phyloP scores from a whole-genome alignment of 2,113 vertebrate species.

The Neodon shergylaensis region DNA sequence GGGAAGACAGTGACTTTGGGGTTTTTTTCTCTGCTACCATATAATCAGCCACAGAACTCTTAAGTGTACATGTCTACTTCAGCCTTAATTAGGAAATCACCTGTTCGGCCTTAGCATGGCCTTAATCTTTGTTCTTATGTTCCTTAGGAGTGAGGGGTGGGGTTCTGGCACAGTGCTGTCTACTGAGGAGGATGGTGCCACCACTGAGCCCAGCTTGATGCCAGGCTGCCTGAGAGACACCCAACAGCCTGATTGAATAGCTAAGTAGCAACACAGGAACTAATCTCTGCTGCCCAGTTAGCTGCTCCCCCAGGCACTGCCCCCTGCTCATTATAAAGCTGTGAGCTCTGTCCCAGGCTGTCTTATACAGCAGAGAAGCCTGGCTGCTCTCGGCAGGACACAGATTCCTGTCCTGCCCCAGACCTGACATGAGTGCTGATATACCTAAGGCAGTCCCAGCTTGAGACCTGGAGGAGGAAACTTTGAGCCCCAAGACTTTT shows the following conservation, averaged over 20 bases:
- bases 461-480: not conserved
- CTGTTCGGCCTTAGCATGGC: not conserved
- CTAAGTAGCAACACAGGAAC: slow-evolving; percentile 17
- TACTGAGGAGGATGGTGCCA: not conserved
- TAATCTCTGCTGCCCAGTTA: not conserved
- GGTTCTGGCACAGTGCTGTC: not conserved
- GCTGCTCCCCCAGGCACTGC: not conserved
- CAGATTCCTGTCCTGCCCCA: not conserved
- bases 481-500: not conserved
- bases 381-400: not conserved
- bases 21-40: not conserved
- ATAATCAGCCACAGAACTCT: not conserved
- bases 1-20: not conserved
- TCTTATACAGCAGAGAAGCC: slow-evolving; percentile 29
- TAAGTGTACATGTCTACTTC: not conserved
- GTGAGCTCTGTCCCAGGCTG: not conserved
- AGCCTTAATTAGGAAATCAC: not conserved
- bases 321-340: not conserved
- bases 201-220: slow-evolving; percentile 11
- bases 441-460: not conserved
- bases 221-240: not conserved
- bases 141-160: not conserved
- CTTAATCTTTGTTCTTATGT: not conserved
- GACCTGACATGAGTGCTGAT: not conserved
- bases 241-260: slow-evolving; percentile 43